These are phyloP conservation scores for Caenorhabditis wallacei DNA, from an alignment of 2,888 invertebrate species.

Conservation along the genomic window DNA sequence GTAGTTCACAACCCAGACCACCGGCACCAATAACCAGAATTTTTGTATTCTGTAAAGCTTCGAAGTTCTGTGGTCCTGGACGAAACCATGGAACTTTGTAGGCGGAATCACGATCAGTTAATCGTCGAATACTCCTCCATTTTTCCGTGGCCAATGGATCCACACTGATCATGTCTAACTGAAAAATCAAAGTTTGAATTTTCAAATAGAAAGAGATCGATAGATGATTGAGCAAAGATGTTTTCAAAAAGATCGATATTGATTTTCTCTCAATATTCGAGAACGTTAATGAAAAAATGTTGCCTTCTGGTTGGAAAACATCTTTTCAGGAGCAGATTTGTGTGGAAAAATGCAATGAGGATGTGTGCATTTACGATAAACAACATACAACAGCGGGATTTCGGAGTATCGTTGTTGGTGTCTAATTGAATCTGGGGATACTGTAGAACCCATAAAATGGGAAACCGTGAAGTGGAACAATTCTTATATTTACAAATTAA, in stretches of 20 bases:
- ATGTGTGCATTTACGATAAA: constrained; percentile 17
- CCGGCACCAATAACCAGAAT: constrained; percentile 92
- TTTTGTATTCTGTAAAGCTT: constrained; percentile 32
- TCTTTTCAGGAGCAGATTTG: no score
- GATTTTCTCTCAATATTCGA: no score
- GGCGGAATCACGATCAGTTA: constrained; percentile 77
- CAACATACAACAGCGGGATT: not conserved
- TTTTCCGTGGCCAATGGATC: constrained; percentile 74
- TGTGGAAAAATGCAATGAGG: no score
- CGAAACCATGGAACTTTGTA: constrained; percentile 63
- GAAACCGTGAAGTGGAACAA: no score
- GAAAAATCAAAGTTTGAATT: not conserved
- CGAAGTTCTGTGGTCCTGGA: constrained; percentile 71
- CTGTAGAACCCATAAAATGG: no score
- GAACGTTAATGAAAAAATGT: no score
- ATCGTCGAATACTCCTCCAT: constrained; percentile 79
- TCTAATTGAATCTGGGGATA: not conserved
- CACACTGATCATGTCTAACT: constrained; percentile 64
- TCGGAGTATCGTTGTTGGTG: constrained; percentile 12
- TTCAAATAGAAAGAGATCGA: not conserved
- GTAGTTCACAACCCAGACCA: constrained; percentile 96
- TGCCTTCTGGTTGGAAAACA: no score
- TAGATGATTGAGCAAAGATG: no score
- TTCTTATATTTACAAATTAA: no score
- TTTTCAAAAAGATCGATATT: no score